A percentile compares a stretch with the other conserved stretches of the same genome.
Evolutionary conservation across 2,113 vertebrate genomes (phyloP).

Genomic region (Oncorhynchus mykiss): DNA sequence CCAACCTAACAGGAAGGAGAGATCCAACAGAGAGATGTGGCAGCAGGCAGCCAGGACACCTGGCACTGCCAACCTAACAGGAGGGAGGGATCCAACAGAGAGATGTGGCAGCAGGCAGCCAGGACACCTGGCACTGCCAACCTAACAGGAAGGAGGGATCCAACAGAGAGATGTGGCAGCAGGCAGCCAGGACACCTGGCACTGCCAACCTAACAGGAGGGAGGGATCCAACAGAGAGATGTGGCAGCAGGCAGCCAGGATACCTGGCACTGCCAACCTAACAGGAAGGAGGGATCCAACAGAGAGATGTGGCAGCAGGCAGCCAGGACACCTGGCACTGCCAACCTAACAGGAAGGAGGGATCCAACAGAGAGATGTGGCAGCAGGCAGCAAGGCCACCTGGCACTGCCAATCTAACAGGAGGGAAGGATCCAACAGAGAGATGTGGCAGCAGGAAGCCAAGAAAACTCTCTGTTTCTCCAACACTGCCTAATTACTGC

Average conservation of each 20-base stretch:
- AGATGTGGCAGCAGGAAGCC: too few relatives aligned
- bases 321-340: constrained; percentile 16
- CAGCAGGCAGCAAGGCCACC: constrained; percentile 11
- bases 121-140: constrained; percentile 19
- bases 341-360: background rate
- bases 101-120: background rate
- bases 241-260: background rate
- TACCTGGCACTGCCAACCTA: constrained; percentile 10
- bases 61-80: constrained; percentile 7
- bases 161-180: too few relatives aligned
- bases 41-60: constrained; percentile 7
- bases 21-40: too few relatives aligned
- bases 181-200: constrained; percentile 18
- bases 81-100: too few relatives aligned
- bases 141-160: background rate
- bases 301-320: background rate
- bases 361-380: too few relatives aligned
- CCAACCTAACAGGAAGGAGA: background rate
- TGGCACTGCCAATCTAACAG: background rate
- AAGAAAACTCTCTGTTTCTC: too few relatives aligned
- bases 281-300: background rate
- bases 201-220: background rate
- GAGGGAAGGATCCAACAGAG: too few relatives aligned
- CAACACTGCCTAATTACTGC: too few relatives aligned
- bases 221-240: too few relatives aligned